Conservation (phyloP, 1,140 invertebrate genomes). For the Apis laboriosa region DNA sequence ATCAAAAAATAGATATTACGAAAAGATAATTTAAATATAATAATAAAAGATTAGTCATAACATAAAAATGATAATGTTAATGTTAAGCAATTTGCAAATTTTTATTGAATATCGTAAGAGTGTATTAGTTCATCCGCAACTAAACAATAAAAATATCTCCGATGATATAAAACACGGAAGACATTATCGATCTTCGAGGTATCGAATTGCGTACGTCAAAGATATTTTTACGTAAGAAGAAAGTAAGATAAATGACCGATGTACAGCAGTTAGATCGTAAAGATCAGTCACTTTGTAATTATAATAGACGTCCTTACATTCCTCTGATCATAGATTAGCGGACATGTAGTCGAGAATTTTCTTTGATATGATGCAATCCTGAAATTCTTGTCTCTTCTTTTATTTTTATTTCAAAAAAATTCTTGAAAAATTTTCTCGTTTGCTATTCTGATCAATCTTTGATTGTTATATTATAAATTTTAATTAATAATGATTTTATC, state of each 20-base stretch:
- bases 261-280: conserved; percentile 10
- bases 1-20: no score
- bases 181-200: conserved; percentile 11
- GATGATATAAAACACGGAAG: conserved; percentile 9
- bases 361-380: conserved; percentile 29
- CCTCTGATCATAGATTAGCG: conserved; percentile 34
- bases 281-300: conserved; percentile 55
- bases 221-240: conserved; percentile 55
- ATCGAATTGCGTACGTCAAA: not conserved
- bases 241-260: conserved; percentile 46
- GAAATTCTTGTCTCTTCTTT: not conserved
- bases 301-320: conserved; percentile 57
- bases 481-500: not conserved
- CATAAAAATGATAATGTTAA: no score
- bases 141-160: not conserved
- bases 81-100: not conserved
- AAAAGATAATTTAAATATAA: no score
- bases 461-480: not conserved
- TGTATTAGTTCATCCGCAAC: conserved; percentile 8
- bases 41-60: no score
- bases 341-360: conserved; percentile 41
- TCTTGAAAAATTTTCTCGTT: not conserved
- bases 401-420: not conserved
- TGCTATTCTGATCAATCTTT: not conserved
- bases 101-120: conserved; percentile 11